Conservation (phyloP, 2,113 vertebrate genomes). For the Clarias macrocephalus region DNA sequence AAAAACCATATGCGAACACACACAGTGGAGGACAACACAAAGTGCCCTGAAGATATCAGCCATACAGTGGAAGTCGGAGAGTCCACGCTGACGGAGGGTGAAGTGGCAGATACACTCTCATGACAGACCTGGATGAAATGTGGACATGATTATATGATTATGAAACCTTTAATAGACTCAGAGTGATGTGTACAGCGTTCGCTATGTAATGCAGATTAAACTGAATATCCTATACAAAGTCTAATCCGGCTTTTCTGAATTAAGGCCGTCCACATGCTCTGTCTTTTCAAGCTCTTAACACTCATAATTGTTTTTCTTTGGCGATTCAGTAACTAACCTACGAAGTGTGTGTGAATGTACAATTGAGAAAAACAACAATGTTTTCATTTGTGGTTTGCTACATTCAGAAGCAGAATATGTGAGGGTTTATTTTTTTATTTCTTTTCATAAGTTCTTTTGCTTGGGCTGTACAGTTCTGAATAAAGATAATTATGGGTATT, state of each 20-base stretch:
- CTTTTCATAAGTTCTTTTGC: background rate
- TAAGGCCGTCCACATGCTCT: background rate
- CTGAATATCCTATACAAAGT: background rate
- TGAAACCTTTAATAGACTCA: background rate
- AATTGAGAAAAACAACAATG: background rate
- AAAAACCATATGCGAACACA: slow-evolving; percentile 64
- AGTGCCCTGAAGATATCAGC: slow-evolving; percentile 30
- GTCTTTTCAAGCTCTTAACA: background rate
- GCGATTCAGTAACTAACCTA: background rate
- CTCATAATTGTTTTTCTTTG: background rate
- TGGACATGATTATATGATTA: background rate
- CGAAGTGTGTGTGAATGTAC: background rate
- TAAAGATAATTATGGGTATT: background rate
- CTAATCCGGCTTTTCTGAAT: background rate
- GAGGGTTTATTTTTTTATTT: background rate
- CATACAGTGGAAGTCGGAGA: slow-evolving; percentile 34
- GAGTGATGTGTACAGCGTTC: background rate
- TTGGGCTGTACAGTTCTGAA: slow-evolving; percentile 18
- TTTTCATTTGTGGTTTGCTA: slow-evolving; percentile 8
- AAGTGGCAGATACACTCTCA: background rate
- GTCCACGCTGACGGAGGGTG: background rate
- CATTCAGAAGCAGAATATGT: background rate
- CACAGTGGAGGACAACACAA: slow-evolving; percentile 13
- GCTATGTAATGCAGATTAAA: background rate
- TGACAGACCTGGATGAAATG: background rate